Evolutionary conservation across 2,113 vertebrate species (phyloP).

Genomic region (Raja brachyura): DNA sequence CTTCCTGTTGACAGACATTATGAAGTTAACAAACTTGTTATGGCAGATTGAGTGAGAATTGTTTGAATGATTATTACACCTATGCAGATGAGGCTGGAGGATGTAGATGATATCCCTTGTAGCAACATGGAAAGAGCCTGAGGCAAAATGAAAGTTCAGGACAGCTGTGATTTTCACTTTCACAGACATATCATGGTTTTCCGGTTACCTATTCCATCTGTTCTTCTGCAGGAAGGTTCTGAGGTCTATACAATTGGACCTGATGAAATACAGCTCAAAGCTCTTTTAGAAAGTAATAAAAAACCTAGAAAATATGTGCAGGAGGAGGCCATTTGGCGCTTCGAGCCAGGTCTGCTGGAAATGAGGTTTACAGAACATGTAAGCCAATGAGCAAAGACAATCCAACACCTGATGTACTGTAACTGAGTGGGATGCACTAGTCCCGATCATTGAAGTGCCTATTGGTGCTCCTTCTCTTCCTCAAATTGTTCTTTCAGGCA

Average conservation of each 20-base stretch:
- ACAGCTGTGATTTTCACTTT: background rate
- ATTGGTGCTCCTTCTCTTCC: background rate
- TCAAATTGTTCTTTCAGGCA: background rate
- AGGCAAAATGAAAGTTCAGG: background rate
- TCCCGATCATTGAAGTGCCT: background rate
- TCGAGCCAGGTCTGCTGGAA: too few relatives aligned
- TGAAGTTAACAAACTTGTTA: background rate
- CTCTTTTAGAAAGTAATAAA: background rate
- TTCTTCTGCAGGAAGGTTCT: background rate
- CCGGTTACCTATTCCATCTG: background rate
- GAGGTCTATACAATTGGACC: background rate
- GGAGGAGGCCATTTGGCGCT: too few relatives aligned
- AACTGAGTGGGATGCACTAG: background rate
- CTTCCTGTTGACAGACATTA: background rate
- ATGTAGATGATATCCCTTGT: background rate
- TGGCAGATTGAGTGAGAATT: background rate
- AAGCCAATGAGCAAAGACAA: too few relatives aligned
- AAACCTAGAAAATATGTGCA: too few relatives aligned
- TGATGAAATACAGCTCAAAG: background rate
- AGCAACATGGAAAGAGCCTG: background rate
- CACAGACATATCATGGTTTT: background rate
- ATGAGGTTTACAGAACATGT: background rate
- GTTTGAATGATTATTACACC: background rate
- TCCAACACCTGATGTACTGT: background rate
- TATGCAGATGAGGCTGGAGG: background rate